phyloP scores from a whole-genome alignment of 2,797 vertebrate genomes.

The Acanthornis magna region DNA sequence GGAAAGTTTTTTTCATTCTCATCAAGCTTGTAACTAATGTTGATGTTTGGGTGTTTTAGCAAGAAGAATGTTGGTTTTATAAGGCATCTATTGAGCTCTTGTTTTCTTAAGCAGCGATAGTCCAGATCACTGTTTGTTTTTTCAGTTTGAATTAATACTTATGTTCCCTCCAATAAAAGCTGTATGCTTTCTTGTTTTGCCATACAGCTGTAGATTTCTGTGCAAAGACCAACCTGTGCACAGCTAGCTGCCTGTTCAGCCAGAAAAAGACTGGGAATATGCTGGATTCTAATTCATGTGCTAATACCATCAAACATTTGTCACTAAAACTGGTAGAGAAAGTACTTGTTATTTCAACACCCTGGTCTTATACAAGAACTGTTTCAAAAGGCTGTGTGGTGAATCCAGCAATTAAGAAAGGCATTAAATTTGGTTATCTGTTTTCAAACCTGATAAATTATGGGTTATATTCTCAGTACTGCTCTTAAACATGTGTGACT shows the following conservation, averaged over 20 bases:
- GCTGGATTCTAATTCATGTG: constrained; percentile 1
- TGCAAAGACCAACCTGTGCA: not conserved
- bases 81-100: constrained; percentile 65
- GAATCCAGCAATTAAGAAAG: constrained; percentile 8
- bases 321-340: constrained; percentile 38
- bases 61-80: constrained; percentile 66
- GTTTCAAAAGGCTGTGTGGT: not conserved
- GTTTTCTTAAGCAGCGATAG: constrained; percentile 68
- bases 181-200: constrained; percentile 31
- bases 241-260: constrained; percentile 26
- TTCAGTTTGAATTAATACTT: constrained; percentile 59
- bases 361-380: not conserved
- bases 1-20: constrained; percentile 1
- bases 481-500: not conserved
- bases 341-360: not conserved
- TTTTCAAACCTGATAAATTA: not conserved
- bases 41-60: constrained; percentile 58
- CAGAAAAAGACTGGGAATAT: constrained; percentile 2
- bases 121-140: constrained; percentile 41
- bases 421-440: not conserved
- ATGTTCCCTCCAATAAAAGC: constrained; percentile 63
- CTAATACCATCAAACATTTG: not conserved
- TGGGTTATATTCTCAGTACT: not conserved
- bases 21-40: constrained; percentile 32
- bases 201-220: constrained; percentile 41